Conservation (phyloP, 2,888 invertebrate genomes). For the Tolmerus cingulatus region DNA sequence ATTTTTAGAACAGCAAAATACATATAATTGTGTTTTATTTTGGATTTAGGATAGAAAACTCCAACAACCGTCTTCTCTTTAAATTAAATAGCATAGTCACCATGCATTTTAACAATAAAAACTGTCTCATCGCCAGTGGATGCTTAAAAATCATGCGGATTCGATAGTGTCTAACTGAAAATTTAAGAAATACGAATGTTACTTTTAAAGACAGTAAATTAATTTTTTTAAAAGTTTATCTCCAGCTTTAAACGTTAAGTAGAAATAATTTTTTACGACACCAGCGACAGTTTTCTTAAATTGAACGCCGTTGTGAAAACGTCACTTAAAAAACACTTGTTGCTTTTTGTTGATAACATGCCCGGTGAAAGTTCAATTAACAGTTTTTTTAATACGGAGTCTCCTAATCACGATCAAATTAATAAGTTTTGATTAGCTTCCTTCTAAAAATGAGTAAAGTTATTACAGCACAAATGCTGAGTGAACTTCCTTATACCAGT, state of each 20-base stretch:
- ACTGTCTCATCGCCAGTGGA: too few relatives aligned
- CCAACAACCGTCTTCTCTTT: too few relatives aligned
- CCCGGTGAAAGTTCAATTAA: neutral
- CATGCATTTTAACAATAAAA: too few relatives aligned
- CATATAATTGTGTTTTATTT: too few relatives aligned
- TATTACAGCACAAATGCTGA: slow-evolving; percentile 5
- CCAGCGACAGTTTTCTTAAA: neutral
- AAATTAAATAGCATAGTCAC: too few relatives aligned
- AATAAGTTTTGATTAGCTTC: neutral
- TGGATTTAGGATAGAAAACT: too few relatives aligned
- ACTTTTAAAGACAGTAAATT: too few relatives aligned
- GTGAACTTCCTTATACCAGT: neutral
- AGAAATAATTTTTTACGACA: neutral
- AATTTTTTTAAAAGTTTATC: too few relatives aligned
- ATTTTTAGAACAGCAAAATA: too few relatives aligned
- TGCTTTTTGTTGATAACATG: neutral
- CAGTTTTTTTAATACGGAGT: neutral
- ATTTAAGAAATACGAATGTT: too few relatives aligned
- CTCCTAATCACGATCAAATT: neutral
- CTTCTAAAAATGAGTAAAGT: neutral
- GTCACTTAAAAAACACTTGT: neutral
- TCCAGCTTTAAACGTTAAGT: neutral
- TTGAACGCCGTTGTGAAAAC: neutral
- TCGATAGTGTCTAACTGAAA: too few relatives aligned
- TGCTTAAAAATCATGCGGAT: too few relatives aligned